These are phyloP conservation scores for Nesometra sesokonis DNA, from an alignment of 35 echinoderm and acorn worm species.

Conservation along the genomic window DNA sequence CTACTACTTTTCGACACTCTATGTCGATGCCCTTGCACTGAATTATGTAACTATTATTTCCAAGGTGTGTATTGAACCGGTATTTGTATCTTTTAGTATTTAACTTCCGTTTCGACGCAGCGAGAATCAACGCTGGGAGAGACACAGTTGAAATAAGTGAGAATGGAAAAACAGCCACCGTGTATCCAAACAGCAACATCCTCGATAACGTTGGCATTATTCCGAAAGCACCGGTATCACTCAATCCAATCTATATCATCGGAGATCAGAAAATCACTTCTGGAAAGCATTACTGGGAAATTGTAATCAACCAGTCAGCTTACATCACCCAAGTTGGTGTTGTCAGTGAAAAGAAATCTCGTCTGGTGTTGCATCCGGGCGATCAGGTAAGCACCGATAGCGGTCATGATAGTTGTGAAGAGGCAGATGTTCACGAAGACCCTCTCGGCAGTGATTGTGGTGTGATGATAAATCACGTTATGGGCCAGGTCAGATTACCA, in stretches of 20 bases:
- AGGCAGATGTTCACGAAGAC: conserved; percentile 13
- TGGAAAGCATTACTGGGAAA: conserved; percentile 76
- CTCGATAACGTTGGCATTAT: conserved; percentile 23
- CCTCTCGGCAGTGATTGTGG: background rate
- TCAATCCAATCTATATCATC: conserved; percentile 45
- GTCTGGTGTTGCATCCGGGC: conserved; percentile 19
- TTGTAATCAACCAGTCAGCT: conserved; percentile 42
- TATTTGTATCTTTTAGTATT: background rate
- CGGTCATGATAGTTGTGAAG: conserved; percentile 87
- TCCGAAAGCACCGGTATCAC: conserved; percentile 41
- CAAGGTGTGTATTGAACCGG: no score
- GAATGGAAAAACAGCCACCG: background rate
- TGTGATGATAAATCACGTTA: background rate
- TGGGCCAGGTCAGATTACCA: background rate
- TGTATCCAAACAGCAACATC: background rate
- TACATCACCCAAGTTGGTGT: conserved; percentile 54
- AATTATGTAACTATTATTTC: no score
- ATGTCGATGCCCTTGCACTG: no score
- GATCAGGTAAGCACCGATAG: conserved; percentile 63
- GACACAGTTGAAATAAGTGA: background rate
- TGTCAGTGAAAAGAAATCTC: conserved; percentile 53
- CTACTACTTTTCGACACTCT: no score
- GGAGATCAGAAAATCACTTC: conserved; percentile 62
- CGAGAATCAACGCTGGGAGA: background rate
- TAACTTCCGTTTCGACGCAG: background rate